Percentiles rank a stretch among this genome's conserved stretches.
phyloP scores from a whole-genome alignment of 2,888 invertebrate species.

The Aphidoletes aphidimyza region DNA sequence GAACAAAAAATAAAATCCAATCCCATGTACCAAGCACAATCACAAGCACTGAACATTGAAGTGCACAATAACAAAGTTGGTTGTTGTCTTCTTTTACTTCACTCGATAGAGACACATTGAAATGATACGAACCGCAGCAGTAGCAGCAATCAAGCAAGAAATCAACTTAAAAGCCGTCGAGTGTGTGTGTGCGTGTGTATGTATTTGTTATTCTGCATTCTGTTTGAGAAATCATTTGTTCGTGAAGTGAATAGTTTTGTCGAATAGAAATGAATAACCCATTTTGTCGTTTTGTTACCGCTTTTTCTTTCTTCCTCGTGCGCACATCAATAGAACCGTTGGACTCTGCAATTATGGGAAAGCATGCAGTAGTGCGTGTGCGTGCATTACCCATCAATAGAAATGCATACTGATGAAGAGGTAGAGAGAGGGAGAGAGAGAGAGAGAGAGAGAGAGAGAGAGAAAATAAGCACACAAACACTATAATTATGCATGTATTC shows the following conservation, averaged over 20 bases:
- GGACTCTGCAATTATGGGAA: constrained; percentile 32
- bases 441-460: background rate
- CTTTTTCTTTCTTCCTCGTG: constrained; percentile 7
- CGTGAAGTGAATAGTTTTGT: background rate
- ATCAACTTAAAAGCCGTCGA: background rate
- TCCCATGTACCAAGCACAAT: too few relatives aligned
- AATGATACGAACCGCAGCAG: background rate
- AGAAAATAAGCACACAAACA: too few relatives aligned
- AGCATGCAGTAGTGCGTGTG: constrained; percentile 36
- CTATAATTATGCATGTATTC: constrained; percentile 6
- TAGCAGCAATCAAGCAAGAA: background rate
- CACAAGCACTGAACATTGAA: too few relatives aligned
- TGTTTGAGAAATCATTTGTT: background rate
- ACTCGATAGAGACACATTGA: too few relatives aligned
- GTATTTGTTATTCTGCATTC: background rate
- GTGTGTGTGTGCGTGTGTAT: too few relatives aligned
- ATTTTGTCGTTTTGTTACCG: constrained; percentile 33
- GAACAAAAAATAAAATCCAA: too few relatives aligned
- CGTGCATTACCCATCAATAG: constrained; percentile 47
- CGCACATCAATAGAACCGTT: constrained; percentile 32
- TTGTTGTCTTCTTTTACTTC: too few relatives aligned
- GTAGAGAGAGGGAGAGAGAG: background rate
- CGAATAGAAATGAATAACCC: constrained; percentile 31
- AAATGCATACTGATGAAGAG: constrained; percentile 8
- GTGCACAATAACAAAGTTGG: too few relatives aligned